phyloP scores from a whole-genome alignment of 1,140 invertebrate genomes.

The Acyrthosiphon pisum region DNA sequence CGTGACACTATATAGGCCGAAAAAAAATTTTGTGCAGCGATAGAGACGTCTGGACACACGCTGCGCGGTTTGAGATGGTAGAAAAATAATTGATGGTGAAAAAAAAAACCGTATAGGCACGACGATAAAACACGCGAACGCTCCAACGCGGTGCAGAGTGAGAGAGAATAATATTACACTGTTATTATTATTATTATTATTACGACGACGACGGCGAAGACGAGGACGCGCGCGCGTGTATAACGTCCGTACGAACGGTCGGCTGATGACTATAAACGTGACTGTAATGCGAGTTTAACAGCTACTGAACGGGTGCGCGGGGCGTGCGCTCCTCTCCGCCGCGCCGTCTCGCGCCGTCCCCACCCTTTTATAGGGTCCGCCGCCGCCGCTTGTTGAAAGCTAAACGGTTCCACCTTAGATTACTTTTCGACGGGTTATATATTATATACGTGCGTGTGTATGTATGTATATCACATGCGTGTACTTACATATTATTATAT shows the following conservation, averaged over 20 bases:
- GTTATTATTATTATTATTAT: neutral
- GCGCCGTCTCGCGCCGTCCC: conserved; percentile 30
- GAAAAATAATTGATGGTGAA: neutral
- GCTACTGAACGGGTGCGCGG: conserved; percentile 57
- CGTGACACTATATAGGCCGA: neutral
- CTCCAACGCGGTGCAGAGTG: neutral
- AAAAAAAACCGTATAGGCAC: neutral
- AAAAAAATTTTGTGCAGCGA: neutral
- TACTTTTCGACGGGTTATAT: conserved; percentile 51
- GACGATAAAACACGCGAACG: neutral
- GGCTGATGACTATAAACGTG: conserved; percentile 54
- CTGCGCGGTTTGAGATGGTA: neutral
- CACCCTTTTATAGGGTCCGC: conserved; percentile 44
- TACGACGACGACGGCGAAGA: neutral
- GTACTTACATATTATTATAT: neutral
- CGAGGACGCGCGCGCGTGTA: conserved; percentile 17
- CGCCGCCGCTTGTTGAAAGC: conserved; percentile 45
- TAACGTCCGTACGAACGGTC: conserved; percentile 39
- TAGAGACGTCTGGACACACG: neutral
- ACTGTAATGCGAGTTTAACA: conserved; percentile 57
- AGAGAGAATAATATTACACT: neutral
- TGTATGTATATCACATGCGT: neutral
- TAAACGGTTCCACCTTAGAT: conserved; percentile 54
- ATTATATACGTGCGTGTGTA: neutral
- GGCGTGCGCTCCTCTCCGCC: conserved; percentile 48